These are phyloP conservation scores for Tangara arthus DNA, from an alignment of 2,797 vertebrate genomes.

Conservation along the genomic window DNA sequence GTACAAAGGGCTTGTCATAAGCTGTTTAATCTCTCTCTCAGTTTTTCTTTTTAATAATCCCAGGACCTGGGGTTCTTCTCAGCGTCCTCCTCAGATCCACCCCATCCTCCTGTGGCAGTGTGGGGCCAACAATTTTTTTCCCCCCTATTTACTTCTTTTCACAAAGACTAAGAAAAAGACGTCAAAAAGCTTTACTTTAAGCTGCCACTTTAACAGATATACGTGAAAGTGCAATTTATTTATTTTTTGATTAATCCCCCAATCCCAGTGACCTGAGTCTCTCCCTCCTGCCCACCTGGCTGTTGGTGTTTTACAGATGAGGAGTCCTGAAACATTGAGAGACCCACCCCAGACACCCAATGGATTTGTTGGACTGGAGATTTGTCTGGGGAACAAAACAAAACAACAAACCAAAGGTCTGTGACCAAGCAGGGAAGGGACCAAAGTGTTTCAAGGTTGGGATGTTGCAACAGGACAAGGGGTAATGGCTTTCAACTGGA, in stretches of 20 bases:
- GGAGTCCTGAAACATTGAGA: background rate
- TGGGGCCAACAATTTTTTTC: background rate
- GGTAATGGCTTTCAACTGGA: background rate
- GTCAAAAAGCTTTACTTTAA: background rate
- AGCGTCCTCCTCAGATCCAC: background rate
- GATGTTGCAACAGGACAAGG: background rate
- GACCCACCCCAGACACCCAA: background rate
- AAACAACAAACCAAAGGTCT: background rate
- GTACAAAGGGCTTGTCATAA: background rate
- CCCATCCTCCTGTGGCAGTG: background rate
- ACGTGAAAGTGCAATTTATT: background rate
- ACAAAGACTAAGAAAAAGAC: background rate
- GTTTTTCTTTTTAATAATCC: background rate
- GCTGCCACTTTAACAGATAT: background rate
- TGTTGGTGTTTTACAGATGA: background rate
- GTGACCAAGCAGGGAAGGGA: background rate
- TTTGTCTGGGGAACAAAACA: background rate
- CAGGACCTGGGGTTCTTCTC: background rate
- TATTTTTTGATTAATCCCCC: background rate
- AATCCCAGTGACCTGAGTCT: background rate
- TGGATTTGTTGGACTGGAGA: background rate
- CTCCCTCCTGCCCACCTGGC: background rate
- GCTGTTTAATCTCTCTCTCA: background rate
- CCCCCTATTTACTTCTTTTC: background rate
- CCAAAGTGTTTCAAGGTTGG: background rate